Base-by-base conservation (phyloP, 2,113 vertebrate species). In the Mesoclemmys tuberculata region DNA sequence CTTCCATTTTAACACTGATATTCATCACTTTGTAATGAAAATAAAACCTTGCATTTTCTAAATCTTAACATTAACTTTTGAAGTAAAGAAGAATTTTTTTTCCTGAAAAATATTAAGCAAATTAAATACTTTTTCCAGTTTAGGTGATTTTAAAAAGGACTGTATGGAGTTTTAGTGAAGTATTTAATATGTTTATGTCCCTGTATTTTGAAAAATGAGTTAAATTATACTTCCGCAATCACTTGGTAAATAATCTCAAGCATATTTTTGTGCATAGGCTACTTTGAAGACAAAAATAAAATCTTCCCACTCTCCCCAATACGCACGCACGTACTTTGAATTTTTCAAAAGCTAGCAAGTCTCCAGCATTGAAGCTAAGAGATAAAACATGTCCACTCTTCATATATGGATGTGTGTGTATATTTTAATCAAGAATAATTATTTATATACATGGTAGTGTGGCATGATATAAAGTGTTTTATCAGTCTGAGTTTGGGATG, bases 391-490 rank as follows among this genome's bases (percentile, higher is more conserved):
- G 10, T 21, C 82, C 44, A 1, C 3, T 11, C 61, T 80, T 21
- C 55, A 54, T 38, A 68, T 87, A 31, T 21, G 12, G 6, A 1
- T 0, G 27, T 27, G 55, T 22, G 35, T 2, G 29, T 1, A 2
- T 61, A 75, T 86, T 95, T 74, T 51, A 54, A 92, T 16, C 71
- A 31, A 27, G 13, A 84, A 7, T 41, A 90, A 68, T n/a, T 24
- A 58, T n/a, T 78, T 22, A 44, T 78, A 80, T 2, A 44, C 24
- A 6, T 44, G 41, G 24, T 44, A 75, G 10, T 44, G 11, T 44
- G 71, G 22, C 10, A 44, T 75, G 71, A 44, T 26, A 41, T 24
- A 41, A 44, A 75, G 38, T 24, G 38, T 44, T n/a, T 84, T 61
- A 84, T 87, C 26, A 52, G 38, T 4, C 11, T 2, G 12, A 26